A percentile compares a stretch with the other conserved stretches of the same genome.
phyloP scores from a whole-genome alignment of 2,113 vertebrate species.

The Ursus arctos region DNA sequence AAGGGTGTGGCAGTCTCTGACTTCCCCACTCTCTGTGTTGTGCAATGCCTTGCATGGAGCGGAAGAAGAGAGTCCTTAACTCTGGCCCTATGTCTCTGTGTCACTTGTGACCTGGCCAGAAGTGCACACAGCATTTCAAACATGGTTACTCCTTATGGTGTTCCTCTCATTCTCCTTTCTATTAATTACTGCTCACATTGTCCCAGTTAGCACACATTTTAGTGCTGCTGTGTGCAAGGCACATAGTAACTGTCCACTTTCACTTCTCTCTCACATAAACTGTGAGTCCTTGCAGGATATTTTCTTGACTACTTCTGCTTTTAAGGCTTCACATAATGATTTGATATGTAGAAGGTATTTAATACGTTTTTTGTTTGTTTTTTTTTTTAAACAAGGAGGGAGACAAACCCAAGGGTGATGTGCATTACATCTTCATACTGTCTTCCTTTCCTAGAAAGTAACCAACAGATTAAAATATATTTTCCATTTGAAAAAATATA shows the following conservation, averaged over 20 bases:
- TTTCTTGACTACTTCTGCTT: background rate
- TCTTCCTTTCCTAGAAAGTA: background rate
- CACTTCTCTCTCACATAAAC: background rate
- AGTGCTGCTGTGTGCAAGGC: background rate
- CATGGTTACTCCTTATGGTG: fast-evolving
- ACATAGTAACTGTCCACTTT: background rate
- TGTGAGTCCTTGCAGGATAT: background rate
- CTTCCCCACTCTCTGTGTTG: background rate
- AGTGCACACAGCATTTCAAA: background rate
- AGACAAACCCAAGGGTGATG: background rate
- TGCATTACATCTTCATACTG: background rate
- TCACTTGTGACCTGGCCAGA: background rate
- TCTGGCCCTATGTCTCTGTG: background rate
- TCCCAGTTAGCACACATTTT: background rate
- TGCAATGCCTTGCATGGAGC: no score
- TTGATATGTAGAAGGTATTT: background rate
- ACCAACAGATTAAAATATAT: background rate
- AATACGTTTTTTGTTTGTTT: background rate
- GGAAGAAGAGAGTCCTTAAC: background rate
- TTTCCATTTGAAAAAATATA: background rate
- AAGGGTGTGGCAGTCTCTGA: background rate
- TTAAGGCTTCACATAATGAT: background rate
- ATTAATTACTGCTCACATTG: background rate
- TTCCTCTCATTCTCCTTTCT: background rate
- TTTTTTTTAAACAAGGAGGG: background rate